Base-by-base conservation (phyloP, 2,888 invertebrate genomes). In the Epiblema foenella region DNA sequence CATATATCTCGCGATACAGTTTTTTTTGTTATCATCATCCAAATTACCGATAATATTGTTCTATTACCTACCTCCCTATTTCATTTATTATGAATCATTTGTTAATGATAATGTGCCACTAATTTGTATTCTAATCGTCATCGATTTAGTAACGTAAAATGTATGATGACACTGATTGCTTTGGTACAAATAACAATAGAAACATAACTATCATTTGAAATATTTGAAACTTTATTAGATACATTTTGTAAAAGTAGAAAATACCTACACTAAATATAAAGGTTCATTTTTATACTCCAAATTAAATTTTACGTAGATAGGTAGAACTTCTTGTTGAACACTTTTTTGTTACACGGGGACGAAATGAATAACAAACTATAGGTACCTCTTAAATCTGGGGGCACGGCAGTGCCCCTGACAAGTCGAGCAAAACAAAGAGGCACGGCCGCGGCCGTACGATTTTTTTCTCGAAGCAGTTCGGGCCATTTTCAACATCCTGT, bases 161-260 rank as follows among this genome's bases (percentile, higher is more conserved):
- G 42, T 59, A 37, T 39, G 39, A 64, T 64, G 54, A 20, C n/a
- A 63, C 9, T 20, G 37, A 64, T 64, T 15, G 39, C 39, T 52
- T 12, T 12, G 17, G 8, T n/a, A n/a, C 15, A 18, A 33, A 52
- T 20, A 18, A 29, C 12, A 63, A 37, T 18, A 10, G 37, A 52
- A 52, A 52, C 20, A 9, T 18, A 37, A 63, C 15, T 20, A 63
- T 15, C 8, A 37, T 20, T 37, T 24, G 4, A 24, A 24, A 24
- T 24, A 4, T 24, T 24, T 24, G 1, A 24, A 24, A 24, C 24
- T 3, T 24, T 24, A 24, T 24, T 24, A 4, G 24, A 24, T 24
- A 24, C n/a, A n/a, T n/a, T n/a, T n/a, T n/a, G n/a, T n/a, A n/a
- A n/a, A n/a, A n/a, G n/a, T n/a, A n/a, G n/a, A n/a, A n/a, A n/a